A percentile compares a stretch with the other conserved stretches of the same genome.
Conservation (phyloP, 2,888 invertebrate species). For the Neelides folsomi region DNA sequence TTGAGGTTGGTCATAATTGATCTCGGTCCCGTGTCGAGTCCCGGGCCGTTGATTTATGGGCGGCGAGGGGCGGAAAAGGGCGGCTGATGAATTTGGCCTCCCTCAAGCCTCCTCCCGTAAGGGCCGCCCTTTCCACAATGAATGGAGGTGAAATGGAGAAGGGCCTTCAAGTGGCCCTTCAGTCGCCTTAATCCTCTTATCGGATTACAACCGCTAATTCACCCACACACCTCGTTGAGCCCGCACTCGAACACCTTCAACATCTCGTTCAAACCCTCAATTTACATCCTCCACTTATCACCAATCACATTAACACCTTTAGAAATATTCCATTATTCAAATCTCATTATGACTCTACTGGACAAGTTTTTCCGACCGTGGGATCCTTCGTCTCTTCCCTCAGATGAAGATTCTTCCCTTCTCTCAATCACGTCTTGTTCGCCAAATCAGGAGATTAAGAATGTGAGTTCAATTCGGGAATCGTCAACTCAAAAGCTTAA, state of each 20-base stretch:
- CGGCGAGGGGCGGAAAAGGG: too few species aligned
- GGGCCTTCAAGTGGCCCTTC: slow-evolving; percentile 2
- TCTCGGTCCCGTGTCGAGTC: too few species aligned
- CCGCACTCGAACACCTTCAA: not conserved
- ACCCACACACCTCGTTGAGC: not conserved
- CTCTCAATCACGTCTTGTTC: too few species aligned
- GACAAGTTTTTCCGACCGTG: slow-evolving; percentile 32
- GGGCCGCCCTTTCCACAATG: too few species aligned
- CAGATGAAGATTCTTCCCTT: not conserved
- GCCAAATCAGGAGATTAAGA: too few species aligned
- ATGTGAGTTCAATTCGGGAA: too few species aligned
- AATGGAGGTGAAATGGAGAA: too few species aligned
- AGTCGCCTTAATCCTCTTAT: slow-evolving; percentile 25
- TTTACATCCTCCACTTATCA: not conserved
- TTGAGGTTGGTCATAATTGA: too few species aligned
- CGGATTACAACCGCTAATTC: slow-evolving; percentile 27
- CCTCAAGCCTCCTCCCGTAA: too few species aligned
- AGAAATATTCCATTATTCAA: not conserved
- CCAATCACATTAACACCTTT: not conserved
- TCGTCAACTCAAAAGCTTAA: too few species aligned
- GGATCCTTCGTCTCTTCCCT: slow-evolving; percentile 13
- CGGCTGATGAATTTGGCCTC: too few species aligned
- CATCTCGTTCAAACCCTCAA: not conserved
- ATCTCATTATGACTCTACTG: slow-evolving; percentile 26
- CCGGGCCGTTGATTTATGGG: too few species aligned